phyloP scores from a whole-genome alignment of 2,888 invertebrate genomes.

The Eretmocerus hayati region DNA sequence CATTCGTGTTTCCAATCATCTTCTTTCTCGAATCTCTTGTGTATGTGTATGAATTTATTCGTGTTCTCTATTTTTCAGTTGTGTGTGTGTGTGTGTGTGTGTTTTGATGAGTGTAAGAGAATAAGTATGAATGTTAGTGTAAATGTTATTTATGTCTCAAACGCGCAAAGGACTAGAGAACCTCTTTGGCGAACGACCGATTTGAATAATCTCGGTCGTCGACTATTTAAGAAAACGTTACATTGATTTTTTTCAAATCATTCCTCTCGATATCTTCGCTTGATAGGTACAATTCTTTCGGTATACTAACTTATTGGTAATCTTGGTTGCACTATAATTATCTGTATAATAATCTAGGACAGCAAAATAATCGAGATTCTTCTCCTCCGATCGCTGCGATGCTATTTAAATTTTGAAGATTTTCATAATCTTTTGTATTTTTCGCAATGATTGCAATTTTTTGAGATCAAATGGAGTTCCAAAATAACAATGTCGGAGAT shows the following conservation, averaged over 20 bases:
- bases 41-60: background rate
- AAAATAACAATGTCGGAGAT: too few relatives aligned
- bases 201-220: constrained; percentile 9
- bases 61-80: background rate
- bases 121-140: background rate
- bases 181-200: constrained; percentile 43
- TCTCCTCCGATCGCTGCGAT: too few relatives aligned
- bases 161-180: constrained; percentile 39
- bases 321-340: constrained; percentile 2
- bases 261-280: too few relatives aligned
- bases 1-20: too few relatives aligned
- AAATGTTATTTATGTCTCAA: constrained; percentile 4
- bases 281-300: too few relatives aligned
- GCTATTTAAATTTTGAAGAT: too few relatives aligned
- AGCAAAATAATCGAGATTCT: too few relatives aligned
- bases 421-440: too few relatives aligned
- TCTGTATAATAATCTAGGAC: too few relatives aligned
- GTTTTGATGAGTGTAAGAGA: constrained; percentile 2
- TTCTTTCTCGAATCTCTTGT: too few relatives aligned
- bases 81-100: background rate
- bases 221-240: constrained; percentile 14
- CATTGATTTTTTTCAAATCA: constrained; percentile 7
- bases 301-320: background rate
- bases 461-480: too few relatives aligned
- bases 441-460: too few relatives aligned